Evolutionary conservation across 2,888 invertebrate species (phyloP).

Genomic region (Lordiphosa fenestrarum): DNA sequence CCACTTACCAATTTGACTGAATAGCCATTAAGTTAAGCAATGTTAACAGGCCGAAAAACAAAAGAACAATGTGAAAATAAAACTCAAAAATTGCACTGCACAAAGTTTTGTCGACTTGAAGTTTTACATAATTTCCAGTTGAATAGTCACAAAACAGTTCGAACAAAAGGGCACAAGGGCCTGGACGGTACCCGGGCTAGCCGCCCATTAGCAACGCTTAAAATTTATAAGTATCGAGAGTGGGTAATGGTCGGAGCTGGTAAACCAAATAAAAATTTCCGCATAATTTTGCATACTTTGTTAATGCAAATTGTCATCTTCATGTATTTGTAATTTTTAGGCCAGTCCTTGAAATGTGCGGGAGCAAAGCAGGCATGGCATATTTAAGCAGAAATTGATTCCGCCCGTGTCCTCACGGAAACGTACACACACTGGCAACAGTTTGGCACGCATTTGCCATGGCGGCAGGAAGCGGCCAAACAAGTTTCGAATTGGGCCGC

Average conservation of each 20-base stretch:
- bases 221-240: constrained; percentile 48
- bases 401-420: constrained; percentile 46
- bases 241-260: constrained; percentile 1
- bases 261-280: constrained; percentile 31
- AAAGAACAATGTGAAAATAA: constrained; percentile 3
- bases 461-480: constrained; percentile 2
- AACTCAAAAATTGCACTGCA: constrained; percentile 19
- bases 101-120: constrained; percentile 35
- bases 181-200: constrained; percentile 14
- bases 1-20: constrained; percentile 3
- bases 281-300: constrained; percentile 58
- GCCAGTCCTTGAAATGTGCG: constrained; percentile 19
- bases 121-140: constrained; percentile 56
- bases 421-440: constrained; percentile 41
- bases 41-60: constrained; percentile 9
- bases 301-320: constrained; percentile 50
- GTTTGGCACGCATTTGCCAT: constrained; percentile 54
- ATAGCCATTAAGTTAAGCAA: constrained; percentile 7
- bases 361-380: constrained; percentile 44
- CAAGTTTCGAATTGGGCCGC: constrained; percentile 58
- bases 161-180: constrained; percentile 27
- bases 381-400: constrained; percentile 53
- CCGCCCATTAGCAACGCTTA: constrained; percentile 56
- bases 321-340: constrained; percentile 31
- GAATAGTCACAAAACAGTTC: constrained; percentile 35